These are phyloP conservation scores for Mycalesis mineus DNA, from an alignment of 2,888 invertebrate genomes.

Conservation along the genomic window DNA sequence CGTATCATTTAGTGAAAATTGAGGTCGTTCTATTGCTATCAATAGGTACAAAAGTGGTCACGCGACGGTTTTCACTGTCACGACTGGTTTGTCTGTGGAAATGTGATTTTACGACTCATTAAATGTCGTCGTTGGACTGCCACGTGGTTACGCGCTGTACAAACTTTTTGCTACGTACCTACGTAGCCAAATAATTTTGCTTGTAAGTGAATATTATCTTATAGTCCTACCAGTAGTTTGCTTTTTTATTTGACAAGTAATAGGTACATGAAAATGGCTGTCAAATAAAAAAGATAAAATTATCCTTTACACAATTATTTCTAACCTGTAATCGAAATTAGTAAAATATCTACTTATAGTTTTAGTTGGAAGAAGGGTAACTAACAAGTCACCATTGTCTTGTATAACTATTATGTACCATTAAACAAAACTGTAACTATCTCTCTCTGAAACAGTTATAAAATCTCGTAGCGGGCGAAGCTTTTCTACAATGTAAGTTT, in stretches of 20 bases:
- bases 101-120: constrained; percentile 69
- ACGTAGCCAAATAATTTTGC: not conserved
- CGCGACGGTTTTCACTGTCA: constrained; percentile 45
- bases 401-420: no score
- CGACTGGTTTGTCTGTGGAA: constrained; percentile 44
- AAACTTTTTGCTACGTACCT: not conserved
- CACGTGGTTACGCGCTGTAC: constrained; percentile 52
- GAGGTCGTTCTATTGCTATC: not conserved
- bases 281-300: no score
- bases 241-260: no score
- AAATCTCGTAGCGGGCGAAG: no score
- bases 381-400: no score
- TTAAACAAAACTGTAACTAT: no score
- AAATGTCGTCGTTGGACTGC: constrained; percentile 59
- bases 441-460: no score
- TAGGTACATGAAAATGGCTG: no score
- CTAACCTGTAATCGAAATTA: no score
- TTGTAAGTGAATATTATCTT: not conserved
- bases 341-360: no score
- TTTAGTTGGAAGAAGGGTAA: no score
- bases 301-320: no score
- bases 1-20: constrained; percentile 1
- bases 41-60: constrained; percentile 27
- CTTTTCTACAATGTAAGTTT: not conserved
- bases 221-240: not conserved